Evolutionary conservation across 2,888 invertebrate genomes (phyloP).

Genomic region (Hypsopygia costalis): DNA sequence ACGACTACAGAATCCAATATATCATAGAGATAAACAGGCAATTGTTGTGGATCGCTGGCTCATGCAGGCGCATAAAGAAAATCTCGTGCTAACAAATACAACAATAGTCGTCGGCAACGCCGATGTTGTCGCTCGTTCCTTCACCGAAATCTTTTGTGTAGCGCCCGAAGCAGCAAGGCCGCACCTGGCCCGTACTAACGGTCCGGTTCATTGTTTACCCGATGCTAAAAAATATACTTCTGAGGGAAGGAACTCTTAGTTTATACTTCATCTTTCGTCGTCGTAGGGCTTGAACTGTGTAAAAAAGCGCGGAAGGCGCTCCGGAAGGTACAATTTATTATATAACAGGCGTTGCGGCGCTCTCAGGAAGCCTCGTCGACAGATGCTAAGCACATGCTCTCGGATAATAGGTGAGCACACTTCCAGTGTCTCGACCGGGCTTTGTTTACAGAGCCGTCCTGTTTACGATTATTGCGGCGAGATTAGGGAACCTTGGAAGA

Average conservation of each 20-base stretch:
- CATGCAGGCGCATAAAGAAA: slow-evolving; percentile 50
- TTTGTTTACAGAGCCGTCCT: slow-evolving; percentile 39
- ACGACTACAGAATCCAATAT: slow-evolving; percentile 55
- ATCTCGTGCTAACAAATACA: slow-evolving; percentile 62
- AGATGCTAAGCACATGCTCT: slow-evolving; percentile 71
- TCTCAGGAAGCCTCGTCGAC: slow-evolving; percentile 71
- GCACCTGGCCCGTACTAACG: slow-evolving; percentile 64
- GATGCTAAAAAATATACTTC: slow-evolving; percentile 62
- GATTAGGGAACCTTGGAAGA: background rate
- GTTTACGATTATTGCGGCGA: slow-evolving; percentile 10
- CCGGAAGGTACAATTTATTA: slow-evolving; percentile 77
- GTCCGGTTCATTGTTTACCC: slow-evolving; percentile 61
- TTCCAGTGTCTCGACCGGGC: slow-evolving; percentile 51
- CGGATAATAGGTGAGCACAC: slow-evolving; percentile 53
- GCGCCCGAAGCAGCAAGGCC: slow-evolving; percentile 49
- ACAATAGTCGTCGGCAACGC: slow-evolving; percentile 56
- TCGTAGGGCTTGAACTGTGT: slow-evolving; percentile 55
- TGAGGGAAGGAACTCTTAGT: slow-evolving; percentile 66
- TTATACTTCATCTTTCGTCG: slow-evolving; percentile 68
- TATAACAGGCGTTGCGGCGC: slow-evolving; percentile 52
- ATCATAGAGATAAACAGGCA: slow-evolving; percentile 62
- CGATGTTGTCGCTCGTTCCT: slow-evolving; percentile 56
- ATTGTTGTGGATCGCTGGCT: slow-evolving; percentile 41
- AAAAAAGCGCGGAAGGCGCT: slow-evolving; percentile 72
- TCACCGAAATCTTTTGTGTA: slow-evolving; percentile 73